Evolutionary conservation across 1,140 invertebrate species (phyloP).

Genomic region (Drosophila pseudoananassae): DNA sequence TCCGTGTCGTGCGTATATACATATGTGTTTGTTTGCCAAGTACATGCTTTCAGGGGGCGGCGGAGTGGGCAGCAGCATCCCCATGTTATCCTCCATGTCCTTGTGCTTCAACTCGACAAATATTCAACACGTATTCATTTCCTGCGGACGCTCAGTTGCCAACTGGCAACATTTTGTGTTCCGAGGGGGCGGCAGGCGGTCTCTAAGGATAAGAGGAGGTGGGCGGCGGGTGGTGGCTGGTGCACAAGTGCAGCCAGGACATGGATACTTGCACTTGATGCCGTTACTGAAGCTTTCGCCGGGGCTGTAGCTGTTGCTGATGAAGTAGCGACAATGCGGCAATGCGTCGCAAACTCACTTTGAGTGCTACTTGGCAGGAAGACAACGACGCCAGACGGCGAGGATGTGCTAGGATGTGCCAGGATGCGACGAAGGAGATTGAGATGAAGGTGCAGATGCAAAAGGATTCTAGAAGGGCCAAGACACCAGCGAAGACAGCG

Average conservation of each 20-base stretch:
- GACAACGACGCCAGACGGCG: constrained; percentile 51
- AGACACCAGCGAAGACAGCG: constrained; percentile 44
- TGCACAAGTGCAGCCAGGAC: constrained; percentile 73
- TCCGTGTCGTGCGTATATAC: constrained; percentile 29
- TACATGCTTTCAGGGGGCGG: constrained; percentile 44
- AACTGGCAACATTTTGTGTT: constrained; percentile 71
- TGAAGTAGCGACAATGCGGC: constrained; percentile 81
- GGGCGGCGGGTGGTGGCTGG: constrained; percentile 11
- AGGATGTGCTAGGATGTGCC: constrained; percentile 8
- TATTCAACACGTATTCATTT: constrained; percentile 82
- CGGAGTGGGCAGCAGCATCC: constrained; percentile 34
- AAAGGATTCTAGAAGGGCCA: constrained; percentile 17
- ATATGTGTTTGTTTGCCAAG: constrained; percentile 47
- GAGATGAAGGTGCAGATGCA: constrained; percentile 27
- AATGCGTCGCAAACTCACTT: constrained; percentile 82
- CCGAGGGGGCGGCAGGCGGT: constrained; percentile 10
- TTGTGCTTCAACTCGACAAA: constrained; percentile 81
- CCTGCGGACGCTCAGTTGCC: constrained; percentile 78
- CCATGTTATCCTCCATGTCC: constrained; percentile 58
- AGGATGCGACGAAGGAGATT: constrained; percentile 8
- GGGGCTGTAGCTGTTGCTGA: constrained; percentile 56
- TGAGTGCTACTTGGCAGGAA: constrained; percentile 74
- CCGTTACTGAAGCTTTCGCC: constrained; percentile 24
- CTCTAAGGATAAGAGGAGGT: neutral
- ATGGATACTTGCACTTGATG: constrained; percentile 80